Evolutionary conservation across 1,140 invertebrate species (phyloP), one percentile per base, ranked within the genome.

Genomic region (Halictus rubicundus): DNA sequence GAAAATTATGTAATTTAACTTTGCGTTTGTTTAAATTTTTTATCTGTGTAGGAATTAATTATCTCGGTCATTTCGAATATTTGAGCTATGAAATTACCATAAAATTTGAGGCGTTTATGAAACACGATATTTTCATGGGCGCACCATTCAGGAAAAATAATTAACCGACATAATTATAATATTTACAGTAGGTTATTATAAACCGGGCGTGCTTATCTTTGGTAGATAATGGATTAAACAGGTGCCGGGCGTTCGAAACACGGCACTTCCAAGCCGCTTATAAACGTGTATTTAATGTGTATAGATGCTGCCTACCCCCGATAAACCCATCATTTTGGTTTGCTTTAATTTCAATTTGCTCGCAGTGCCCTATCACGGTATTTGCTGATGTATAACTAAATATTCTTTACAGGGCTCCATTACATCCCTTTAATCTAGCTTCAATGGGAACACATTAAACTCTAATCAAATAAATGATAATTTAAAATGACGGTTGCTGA

Each of bases 191-290:
- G 16, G 46, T 25, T 42, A 14, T n/a, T 46, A 23, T 66, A 54
- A 75, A 75, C 63, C n/a, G 25, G 39, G 65, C 21, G 46, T 37
- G 39, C 25, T 10, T 23, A 57, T 25, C 60, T 23, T n/a, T 39
- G 46, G 46, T 66, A n/a, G 27, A n/a, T 69, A 70, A 69, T 70
- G 74, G 74, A 77, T 60, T 77, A 77, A 77, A 69, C 72, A 60
- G 49, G 61, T 49, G 54, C 21, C 23, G 25, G 57, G 19, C 27
- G 23, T 70, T 69, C 27, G 65, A 70, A 70, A 77, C 39, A 54
- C 46, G 37, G 57, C 25, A 32, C 27, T 39, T 70, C 27, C 57
- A 52, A 77, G 75, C 54, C 52, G 57, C 68, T 70, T 70, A 77
- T 61, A 52, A 70, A 70, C 68, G 32, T 21, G 19, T 12, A 39